Percentiles rank a stretch among this genome's conserved stretches.
Evolutionary conservation across 2,797 vertebrate genomes (phyloP).

Genomic region (Gymnodraco acuticeps): DNA sequence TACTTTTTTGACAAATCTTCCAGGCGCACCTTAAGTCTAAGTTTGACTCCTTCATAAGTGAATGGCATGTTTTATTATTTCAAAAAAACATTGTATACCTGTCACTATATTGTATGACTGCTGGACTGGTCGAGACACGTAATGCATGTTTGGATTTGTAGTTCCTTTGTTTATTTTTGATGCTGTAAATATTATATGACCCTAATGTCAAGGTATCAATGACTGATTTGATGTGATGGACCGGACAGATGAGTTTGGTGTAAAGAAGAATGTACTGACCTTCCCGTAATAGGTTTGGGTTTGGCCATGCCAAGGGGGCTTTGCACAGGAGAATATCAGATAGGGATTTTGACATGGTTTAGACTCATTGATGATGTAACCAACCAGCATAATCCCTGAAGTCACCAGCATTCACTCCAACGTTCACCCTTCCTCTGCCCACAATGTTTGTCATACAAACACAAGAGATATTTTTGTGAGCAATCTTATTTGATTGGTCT

Average conservation of each 20-base stretch:
- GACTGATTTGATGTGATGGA: conserved; percentile 56
- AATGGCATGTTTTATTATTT: conserved; percentile 64
- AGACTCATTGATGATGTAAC: conserved; percentile 63
- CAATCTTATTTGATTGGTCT: conserved; percentile 71
- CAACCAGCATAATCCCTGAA: conserved; percentile 73
- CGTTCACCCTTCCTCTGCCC: conserved; percentile 63
- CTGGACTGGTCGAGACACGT: conserved; percentile 53
- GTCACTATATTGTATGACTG: conserved; percentile 57
- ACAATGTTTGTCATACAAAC: conserved; percentile 84
- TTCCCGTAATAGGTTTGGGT: conserved; percentile 57
- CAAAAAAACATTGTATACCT: conserved; percentile 48
- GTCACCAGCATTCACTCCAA: conserved; percentile 78
- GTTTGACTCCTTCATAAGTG: conserved; percentile 51
- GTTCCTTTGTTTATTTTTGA: conserved; percentile 68
- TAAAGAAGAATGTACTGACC: conserved; percentile 73
- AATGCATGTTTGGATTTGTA: conserved; percentile 77
- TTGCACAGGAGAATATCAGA: conserved; percentile 57
- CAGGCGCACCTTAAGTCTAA: conserved; percentile 45
- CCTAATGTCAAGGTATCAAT: conserved; percentile 56
- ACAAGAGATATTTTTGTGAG: conserved; percentile 72
- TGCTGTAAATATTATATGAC: conserved; percentile 79
- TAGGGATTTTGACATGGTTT: conserved; percentile 56
- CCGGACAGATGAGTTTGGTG: conserved; percentile 52
- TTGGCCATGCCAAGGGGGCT: conserved; percentile 51
- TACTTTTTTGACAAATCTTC: conserved; percentile 48